Base-by-base conservation (phyloP, 2,797 vertebrate genomes). In the Anisognathus igniventris region DNA sequence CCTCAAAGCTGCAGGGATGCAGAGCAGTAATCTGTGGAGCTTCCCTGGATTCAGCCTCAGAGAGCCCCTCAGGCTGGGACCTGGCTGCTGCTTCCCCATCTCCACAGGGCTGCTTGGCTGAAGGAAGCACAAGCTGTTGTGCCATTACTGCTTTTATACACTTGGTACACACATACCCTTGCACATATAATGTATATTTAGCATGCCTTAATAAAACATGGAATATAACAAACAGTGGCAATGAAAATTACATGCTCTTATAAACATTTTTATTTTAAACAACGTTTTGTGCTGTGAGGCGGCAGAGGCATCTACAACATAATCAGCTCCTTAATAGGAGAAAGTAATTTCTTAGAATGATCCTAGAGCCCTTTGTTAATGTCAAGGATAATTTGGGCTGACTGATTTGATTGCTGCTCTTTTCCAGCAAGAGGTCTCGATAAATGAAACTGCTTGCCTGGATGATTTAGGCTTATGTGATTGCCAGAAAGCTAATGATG, bases 351-450 rank as follows among this genome's bases (percentile, higher is more conserved):
- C 86, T 96, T 96, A 76, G 86, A 95, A 56, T 95, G 95, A 96
- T 94, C 91, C 86, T 89, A 53, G 73, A 93, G 81, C 89, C 92
- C 83, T 96, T 97, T 97, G 91, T 97, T 97, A 97, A 96, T 96
- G 94, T 96, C 62, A 82, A 94, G 91, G 86, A 95, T 96, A 95
- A 97, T 95, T 90, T 96, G 94, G 95, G 88, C 89, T 88, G 97
- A 95, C 91, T 97, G 96, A 96, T 97, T 97, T 96, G 93, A 95
- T 97, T 96, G 92, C 89, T 96, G 57, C 73, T 89, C 90, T 92
- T 89, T 96, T 96, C 78, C 54, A 67, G 51, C 50, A 95, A 97
- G 96, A 96, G 92, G 79, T 91, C 92, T 96, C 68, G 61, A 72
- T 89, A 97, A 95, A 84, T 96, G 93, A 93, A 96, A 95, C 86